Evolutionary conservation across 1,140 invertebrate species (phyloP), one percentile per base, ranked within the genome.

Genomic region (Habropoda laboriosa): DNA sequence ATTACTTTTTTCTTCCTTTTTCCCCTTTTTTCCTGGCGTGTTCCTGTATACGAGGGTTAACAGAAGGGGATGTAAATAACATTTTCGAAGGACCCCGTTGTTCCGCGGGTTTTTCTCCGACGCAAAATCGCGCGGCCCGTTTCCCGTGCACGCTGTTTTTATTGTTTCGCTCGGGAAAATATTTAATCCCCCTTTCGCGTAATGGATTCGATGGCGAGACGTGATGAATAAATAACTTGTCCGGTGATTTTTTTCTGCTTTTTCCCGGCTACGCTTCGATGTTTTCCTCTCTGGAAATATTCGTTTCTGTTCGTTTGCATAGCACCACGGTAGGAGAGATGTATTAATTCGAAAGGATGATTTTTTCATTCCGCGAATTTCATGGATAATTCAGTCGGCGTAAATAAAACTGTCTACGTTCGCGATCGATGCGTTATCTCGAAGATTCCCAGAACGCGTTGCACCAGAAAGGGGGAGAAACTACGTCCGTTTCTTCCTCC

Each of bases 201-300:
- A 49, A 60, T 49, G 27, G 21, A 71, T 60, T 60, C 42, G 10
- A 61, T 30, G 12, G 55, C 16, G 32, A 40, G 10, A 27, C 30
- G 13, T 16, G 42, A 40, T 71, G 32, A 77, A 77, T 66, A 55
- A 75, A 75, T 58, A 68, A 77, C 64, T 5, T n/a, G 42, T 2
- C 13, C 27, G 2, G n/a, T 40, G 42, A 16, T 55, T 27, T 16
- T 71, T 71, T 51, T 60, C 21, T 32, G 4, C 45, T 1, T 35
- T 45, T 51, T 32, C 2, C 0, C 18, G 3, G 24, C 2, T 13
- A 13, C 13, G 45, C 16, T 5, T 4, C 8, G 12, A 4, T n/a
- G 3, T n/a, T 32, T 5, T 3, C 27, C n/a, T n/a, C n/a, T n/a
- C 57, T 4, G n/a, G 18, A 21, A 60, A 70, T 60, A 60, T 51